Evolutionary conservation across 2,113 vertebrate genomes (phyloP).

Genomic region (Neoarius graeffei): DNA sequence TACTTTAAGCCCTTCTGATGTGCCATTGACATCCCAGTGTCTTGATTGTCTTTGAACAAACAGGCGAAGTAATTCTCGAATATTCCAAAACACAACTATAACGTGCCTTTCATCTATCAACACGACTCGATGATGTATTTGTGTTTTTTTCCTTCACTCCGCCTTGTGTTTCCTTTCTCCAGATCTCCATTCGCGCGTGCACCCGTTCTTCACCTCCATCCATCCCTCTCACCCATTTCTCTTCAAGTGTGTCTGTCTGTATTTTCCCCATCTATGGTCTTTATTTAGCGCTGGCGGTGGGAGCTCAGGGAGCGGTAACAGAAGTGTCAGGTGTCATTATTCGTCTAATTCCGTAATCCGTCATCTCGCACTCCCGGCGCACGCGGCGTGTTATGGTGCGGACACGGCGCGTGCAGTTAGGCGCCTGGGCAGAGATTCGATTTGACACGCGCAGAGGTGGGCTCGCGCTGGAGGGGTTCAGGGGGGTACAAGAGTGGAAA

Average conservation of each 20-base stretch:
- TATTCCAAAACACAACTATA: constrained; percentile 28
- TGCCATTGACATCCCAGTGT: constrained; percentile 7
- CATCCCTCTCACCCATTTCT: constrained; percentile 33
- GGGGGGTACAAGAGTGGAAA: constrained; percentile 43
- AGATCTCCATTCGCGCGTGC: constrained; percentile 25
- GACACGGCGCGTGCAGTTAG: constrained; percentile 75
- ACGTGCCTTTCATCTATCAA: constrained; percentile 35
- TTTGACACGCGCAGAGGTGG: constrained; percentile 75
- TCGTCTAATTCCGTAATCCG: constrained; percentile 81
- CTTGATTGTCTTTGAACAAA: constrained; percentile 28
- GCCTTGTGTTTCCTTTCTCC: constrained; percentile 41
- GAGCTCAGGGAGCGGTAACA: constrained; percentile 78
- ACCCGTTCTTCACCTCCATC: constrained; percentile 19
- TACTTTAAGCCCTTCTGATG: constrained; percentile 10
- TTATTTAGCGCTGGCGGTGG: constrained; percentile 74
- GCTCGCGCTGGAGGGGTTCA: constrained; percentile 59
- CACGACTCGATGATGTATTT: constrained; percentile 25
- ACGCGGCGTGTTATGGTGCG: constrained; percentile 74
- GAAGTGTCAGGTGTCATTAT: constrained; percentile 84
- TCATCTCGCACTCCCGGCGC: constrained; percentile 74
- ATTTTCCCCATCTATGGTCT: constrained; percentile 61
- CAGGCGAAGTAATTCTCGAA: constrained; percentile 28
- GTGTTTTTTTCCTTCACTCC: constrained; percentile 18
- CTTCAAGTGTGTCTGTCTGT: constrained; percentile 40
- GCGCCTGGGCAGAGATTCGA: constrained; percentile 75